A percentile compares a stretch with the other conserved stretches of the same genome.
Evolutionary conservation across 2,797 vertebrate genomes (phyloP).

Genomic region (Bryconaethiops microstoma): DNA sequence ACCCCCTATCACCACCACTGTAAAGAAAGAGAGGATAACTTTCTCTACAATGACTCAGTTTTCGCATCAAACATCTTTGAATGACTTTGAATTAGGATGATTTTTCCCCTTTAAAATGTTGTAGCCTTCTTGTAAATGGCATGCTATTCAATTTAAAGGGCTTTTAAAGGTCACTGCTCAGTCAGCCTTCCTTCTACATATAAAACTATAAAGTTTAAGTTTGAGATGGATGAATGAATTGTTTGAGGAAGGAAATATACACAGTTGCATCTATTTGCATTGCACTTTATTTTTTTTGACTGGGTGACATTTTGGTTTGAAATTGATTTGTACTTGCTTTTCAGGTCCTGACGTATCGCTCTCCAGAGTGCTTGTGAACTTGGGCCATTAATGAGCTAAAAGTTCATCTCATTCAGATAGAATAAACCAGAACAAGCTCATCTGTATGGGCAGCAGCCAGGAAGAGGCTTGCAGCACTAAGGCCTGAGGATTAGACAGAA

Average conservation of each 20-base stretch:
- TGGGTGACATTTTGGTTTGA: not conserved
- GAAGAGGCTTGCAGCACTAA: not conserved
- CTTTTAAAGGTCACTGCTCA: not conserved
- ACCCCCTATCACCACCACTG: too few species aligned
- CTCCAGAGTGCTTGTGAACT: not conserved
- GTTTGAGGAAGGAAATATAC: not conserved
- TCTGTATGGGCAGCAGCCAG: not conserved
- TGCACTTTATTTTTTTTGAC: not conserved
- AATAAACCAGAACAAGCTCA: not conserved
- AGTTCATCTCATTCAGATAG: not conserved
- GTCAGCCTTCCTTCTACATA: not conserved
- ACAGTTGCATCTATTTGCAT: not conserved
- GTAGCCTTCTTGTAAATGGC: too few species aligned
- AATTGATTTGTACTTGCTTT: not conserved
- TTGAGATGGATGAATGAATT: not conserved
- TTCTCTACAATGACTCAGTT: too few species aligned
- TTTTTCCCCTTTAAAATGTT: too few species aligned
- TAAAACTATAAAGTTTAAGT: not conserved
- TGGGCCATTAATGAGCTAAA: not conserved
- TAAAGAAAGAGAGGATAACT: too few species aligned
- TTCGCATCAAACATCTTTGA: too few species aligned
- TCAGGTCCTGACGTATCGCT: not conserved
- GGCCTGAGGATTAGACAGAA: not conserved
- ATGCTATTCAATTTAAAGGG: too few species aligned
- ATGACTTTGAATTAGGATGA: too few species aligned